A percentile compares a stretch with the other conserved stretches of the same genome.
Evolutionary conservation across 2,888 invertebrate genomes (phyloP).

Genomic region (Bellardia bayeri): DNA sequence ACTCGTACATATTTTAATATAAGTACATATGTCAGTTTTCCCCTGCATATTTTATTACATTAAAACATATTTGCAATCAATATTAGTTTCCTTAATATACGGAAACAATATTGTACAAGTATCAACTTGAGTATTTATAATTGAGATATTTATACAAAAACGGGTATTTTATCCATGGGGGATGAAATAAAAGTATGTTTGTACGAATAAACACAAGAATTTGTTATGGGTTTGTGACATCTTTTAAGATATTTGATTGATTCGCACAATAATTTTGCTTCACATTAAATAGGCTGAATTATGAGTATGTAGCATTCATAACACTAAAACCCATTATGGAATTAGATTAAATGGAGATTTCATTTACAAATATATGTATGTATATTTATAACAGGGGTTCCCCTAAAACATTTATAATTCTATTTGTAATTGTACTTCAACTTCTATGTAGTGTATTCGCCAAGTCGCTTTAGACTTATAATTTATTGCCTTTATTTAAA

Average conservation of each 20-base stretch:
- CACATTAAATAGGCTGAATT: too few relatives aligned
- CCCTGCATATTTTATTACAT: neutral
- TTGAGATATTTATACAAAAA: neutral
- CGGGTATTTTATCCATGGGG: neutral
- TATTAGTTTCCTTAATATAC: neutral
- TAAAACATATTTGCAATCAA: neutral
- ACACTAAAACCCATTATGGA: too few relatives aligned
- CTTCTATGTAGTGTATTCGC: neutral
- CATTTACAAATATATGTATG: too few relatives aligned
- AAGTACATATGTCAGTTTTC: neutral
- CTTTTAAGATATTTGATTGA: neutral
- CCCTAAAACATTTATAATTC: too few relatives aligned
- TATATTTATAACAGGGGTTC: too few relatives aligned
- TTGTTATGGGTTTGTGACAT: neutral
- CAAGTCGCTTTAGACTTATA: neutral
- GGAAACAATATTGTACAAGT: neutral
- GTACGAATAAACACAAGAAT: neutral
- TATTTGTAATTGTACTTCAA: too few relatives aligned
- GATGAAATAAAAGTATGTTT: neutral
- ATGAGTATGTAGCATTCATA: too few relatives aligned
- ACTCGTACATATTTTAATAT: too few relatives aligned
- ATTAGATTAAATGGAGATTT: too few relatives aligned
- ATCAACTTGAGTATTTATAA: neutral
- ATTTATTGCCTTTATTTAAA: neutral
- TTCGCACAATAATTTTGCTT: too few relatives aligned